Evolutionary conservation across 2,113 vertebrate genomes (phyloP).

Genomic region (Spermophilus dauricus): DNA sequence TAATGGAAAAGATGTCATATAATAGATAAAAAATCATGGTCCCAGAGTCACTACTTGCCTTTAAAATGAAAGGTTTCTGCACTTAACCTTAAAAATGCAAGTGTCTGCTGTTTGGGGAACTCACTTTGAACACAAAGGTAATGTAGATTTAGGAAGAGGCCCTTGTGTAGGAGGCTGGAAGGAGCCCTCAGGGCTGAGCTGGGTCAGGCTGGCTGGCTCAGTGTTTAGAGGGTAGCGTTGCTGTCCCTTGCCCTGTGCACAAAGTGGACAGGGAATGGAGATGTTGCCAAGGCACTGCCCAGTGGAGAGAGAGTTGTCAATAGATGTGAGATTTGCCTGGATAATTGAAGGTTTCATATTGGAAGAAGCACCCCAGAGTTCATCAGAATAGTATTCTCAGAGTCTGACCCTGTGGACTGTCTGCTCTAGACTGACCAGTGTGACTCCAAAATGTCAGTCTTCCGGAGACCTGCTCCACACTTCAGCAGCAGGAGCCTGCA

Average conservation of each 20-base stretch:
- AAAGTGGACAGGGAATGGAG: neutral
- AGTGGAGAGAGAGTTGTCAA: neutral
- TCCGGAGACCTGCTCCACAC: neutral
- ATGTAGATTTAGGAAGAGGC: neutral
- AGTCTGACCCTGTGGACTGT: neutral
- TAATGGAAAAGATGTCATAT: conserved; percentile 14
- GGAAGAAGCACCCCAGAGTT: neutral
- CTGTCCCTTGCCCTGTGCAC: neutral
- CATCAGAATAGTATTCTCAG: neutral
- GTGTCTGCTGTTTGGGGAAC: neutral
- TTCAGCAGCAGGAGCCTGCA: neutral
- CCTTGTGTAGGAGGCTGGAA: neutral
- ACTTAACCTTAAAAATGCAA: conserved; percentile 38
- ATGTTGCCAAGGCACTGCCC: neutral
- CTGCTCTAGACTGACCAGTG: neutral
- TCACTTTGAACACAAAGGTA: neutral
- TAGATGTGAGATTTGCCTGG: neutral
- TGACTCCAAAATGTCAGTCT: neutral
- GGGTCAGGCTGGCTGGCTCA: neutral
- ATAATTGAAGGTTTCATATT: neutral
- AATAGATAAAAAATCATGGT: conserved; percentile 11
- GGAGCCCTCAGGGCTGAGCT: neutral
- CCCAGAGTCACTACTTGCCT: neutral
- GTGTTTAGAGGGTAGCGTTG: neutral
- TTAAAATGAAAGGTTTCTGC: conserved; percentile 47